phyloP scores from a whole-genome alignment of 1,140 invertebrate species.

The Cydia pomonella region DNA sequence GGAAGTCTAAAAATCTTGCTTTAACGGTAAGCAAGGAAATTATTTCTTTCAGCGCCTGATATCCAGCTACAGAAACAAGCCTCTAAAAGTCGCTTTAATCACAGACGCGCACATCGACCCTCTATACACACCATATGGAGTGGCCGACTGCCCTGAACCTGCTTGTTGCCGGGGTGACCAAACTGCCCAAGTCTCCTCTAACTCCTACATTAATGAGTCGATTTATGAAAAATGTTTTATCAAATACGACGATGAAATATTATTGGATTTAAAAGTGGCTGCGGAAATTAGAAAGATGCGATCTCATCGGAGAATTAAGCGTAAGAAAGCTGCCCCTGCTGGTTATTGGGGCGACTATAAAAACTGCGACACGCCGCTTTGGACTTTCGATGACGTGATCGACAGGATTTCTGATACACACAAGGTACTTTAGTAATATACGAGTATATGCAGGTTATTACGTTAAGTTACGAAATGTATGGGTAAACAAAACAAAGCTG shows the following conservation, averaged over 20 bases:
- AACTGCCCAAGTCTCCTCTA: constrained; percentile 37
- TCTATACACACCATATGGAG: constrained; percentile 84
- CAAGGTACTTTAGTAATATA: too few species aligned
- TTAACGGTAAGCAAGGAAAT: background rate
- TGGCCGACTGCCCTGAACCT: constrained; percentile 87
- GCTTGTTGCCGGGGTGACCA: constrained; percentile 88
- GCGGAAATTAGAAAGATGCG: constrained; percentile 44
- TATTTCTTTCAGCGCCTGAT: constrained; percentile 36
- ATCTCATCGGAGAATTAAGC: constrained; percentile 34
- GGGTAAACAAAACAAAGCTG: too few species aligned
- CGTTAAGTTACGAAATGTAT: background rate
- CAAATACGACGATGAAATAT: constrained; percentile 42
- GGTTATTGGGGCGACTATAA: constrained; percentile 91
- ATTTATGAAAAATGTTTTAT: constrained; percentile 47
- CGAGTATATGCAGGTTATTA: background rate
- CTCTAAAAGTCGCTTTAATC: constrained; percentile 85
- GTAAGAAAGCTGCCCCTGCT: constrained; percentile 72
- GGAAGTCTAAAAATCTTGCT: background rate
- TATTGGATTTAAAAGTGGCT: constrained; percentile 58
- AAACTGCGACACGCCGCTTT: constrained; percentile 87
- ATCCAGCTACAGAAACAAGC: constrained; percentile 31
- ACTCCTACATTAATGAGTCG: constrained; percentile 45
- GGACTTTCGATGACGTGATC: constrained; percentile 83
- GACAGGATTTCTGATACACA: constrained; percentile 80
- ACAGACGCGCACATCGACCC: constrained; percentile 92